phyloP scores from a whole-genome alignment of 2,797 vertebrate genomes.

The Mus spretus region DNA sequence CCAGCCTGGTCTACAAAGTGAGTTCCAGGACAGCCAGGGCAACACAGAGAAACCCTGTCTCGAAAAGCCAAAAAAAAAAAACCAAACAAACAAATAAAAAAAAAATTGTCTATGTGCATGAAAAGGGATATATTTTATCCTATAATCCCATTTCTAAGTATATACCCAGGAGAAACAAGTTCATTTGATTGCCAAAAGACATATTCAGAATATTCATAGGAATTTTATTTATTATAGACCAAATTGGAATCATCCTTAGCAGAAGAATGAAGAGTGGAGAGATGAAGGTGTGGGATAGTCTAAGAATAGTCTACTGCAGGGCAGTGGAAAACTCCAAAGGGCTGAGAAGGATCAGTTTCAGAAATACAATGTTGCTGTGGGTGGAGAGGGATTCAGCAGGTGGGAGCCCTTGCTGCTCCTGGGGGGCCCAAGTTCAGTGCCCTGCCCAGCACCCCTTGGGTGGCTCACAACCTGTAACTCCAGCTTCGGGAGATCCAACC shows the following conservation, averaged over 20 bases:
- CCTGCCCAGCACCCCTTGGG: not conserved
- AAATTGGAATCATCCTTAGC: conserved; percentile 15
- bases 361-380: not conserved
- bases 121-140: not conserved
- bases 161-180: conserved; percentile 13
- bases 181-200: conserved; percentile 36
- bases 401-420: not conserved
- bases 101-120: not conserved
- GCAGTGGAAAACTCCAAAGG: not conserved
- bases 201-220: conserved; percentile 30
- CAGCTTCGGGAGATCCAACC: not conserved
- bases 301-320: not conserved
- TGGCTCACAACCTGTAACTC: not conserved
- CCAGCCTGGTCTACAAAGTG: too few relatives aligned
- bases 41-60: too few relatives aligned
- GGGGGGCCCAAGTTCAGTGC: too few relatives aligned
- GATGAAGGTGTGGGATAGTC: not conserved
- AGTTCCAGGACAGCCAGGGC: too few relatives aligned
- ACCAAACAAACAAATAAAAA: not conserved
- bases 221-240: conserved; percentile 53
- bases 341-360: conserved; percentile 2
- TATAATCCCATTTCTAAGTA: conserved; percentile 11
- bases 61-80: too few relatives aligned
- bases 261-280: conserved; percentile 29
- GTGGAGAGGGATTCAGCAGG: too few relatives aligned